These are phyloP conservation scores for Ferrisia virgata DNA, from an alignment of 2,888 invertebrate genomes.

Conservation along the genomic window DNA sequence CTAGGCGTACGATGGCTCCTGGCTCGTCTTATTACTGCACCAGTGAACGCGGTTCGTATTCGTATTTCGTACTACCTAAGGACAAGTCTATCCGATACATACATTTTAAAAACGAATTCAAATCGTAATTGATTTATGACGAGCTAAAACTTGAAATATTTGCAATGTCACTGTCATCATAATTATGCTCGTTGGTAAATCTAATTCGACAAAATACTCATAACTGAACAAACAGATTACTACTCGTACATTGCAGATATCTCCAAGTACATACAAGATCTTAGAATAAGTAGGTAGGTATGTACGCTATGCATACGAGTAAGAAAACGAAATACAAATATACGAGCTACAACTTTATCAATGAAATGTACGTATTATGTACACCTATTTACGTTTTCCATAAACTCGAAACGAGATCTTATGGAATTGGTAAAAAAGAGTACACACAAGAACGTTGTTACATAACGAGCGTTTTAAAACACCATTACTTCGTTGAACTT, in stretches of 20 bases:
- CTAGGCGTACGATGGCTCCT: not conserved
- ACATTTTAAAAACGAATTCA: not conserved
- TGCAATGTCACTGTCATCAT: not conserved
- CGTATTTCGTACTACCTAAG: not conserved
- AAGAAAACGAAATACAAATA: not conserved
- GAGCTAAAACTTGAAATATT: not conserved
- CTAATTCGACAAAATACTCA: not conserved
- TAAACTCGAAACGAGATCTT: not conserved
- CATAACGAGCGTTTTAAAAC: not conserved
- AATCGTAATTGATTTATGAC: not conserved
- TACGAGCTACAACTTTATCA: not conserved
- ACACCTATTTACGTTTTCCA: not conserved
- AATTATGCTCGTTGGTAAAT: not conserved
- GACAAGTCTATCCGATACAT: not conserved
- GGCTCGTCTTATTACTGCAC: not conserved
- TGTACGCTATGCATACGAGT: too few species aligned
- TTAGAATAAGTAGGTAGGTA: too few species aligned
- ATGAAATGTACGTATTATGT: not conserved
- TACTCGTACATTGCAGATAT: too few species aligned
- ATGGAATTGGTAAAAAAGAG: not conserved
- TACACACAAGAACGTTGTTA: not conserved
- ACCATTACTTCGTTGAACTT: conserved; percentile 16
- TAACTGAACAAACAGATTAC: too few species aligned
- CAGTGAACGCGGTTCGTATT: not conserved
- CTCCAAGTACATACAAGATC: too few species aligned